Evolutionary conservation across 1,140 invertebrate genomes (phyloP).

Genomic region (Caerostris extrusa): DNA sequence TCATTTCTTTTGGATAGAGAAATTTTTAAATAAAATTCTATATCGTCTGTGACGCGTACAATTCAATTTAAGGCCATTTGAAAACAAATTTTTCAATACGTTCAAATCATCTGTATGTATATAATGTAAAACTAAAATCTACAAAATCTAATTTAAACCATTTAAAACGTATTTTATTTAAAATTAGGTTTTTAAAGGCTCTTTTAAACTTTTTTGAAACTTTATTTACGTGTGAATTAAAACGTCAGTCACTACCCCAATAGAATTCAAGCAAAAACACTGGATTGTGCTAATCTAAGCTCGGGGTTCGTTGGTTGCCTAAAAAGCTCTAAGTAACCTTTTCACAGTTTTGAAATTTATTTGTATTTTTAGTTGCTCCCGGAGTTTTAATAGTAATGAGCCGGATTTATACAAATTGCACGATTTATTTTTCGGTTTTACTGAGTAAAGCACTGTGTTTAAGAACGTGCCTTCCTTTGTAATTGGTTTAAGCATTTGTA

Average conservation of each 20-base stretch:
- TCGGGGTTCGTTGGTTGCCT: conserved; percentile 3
- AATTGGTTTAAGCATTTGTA: neutral
- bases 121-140: neutral
- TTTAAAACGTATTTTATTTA: neutral
- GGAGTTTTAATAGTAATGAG: neutral
- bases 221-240: neutral
- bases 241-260: neutral
- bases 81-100: no score
- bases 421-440: neutral
- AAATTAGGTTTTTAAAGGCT: neutral
- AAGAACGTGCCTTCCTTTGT: neutral
- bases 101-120: neutral
- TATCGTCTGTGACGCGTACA: no score
- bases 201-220: neutral
- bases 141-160: neutral
- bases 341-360: conserved; percentile 64
- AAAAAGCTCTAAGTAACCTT: conserved; percentile 21
- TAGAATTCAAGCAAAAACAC: neutral
- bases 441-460: neutral
- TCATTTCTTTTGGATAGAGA: no score
- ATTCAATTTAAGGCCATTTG: no score
- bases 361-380: conserved; percentile 20
- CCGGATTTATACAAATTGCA: neutral
- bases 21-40: no score
- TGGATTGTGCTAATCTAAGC: conserved; percentile 39